Percentiles rank a stretch among this genome's conserved stretches.
phyloP scores from a whole-genome alignment of 2,113 vertebrate genomes.

The Felis chaus region DNA sequence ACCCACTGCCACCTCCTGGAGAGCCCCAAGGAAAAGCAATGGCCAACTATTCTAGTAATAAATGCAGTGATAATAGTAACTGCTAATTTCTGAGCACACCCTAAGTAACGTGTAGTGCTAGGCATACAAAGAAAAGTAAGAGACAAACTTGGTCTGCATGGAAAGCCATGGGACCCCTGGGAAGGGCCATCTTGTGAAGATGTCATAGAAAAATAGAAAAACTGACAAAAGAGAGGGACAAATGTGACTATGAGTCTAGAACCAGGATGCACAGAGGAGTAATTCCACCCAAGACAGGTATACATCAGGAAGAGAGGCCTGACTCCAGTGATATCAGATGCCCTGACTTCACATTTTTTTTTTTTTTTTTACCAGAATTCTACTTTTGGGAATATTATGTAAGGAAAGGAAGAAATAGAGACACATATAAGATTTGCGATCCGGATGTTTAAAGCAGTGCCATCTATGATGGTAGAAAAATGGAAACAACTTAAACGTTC shows the following conservation, averaged over 20 bases:
- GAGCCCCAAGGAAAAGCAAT: background rate
- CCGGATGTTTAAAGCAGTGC: background rate
- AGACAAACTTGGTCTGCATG: background rate
- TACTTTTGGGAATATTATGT: background rate
- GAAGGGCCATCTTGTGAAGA: background rate
- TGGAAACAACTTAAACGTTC: background rate
- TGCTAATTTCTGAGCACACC: background rate
- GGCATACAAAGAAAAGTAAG: background rate
- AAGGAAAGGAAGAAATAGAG: background rate
- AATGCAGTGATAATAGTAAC: background rate
- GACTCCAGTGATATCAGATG: background rate
- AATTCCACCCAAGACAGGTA: background rate
- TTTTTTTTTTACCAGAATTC: background rate
- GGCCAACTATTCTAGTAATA: background rate
- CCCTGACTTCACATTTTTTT: background rate
- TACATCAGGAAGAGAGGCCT: background rate
- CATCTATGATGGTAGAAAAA: background rate
- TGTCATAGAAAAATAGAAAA: background rate
- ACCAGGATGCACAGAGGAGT: background rate
- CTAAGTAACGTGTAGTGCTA: background rate
- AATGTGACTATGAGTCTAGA: background rate
- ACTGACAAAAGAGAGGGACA: background rate
- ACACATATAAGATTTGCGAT: background rate
- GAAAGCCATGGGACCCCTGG: background rate
- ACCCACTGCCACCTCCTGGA: background rate